A percentile compares a stretch with the other conserved stretches of the same genome.
Conservation (phyloP, 2,888 invertebrate genomes). For the Xylophagus ater region DNA sequence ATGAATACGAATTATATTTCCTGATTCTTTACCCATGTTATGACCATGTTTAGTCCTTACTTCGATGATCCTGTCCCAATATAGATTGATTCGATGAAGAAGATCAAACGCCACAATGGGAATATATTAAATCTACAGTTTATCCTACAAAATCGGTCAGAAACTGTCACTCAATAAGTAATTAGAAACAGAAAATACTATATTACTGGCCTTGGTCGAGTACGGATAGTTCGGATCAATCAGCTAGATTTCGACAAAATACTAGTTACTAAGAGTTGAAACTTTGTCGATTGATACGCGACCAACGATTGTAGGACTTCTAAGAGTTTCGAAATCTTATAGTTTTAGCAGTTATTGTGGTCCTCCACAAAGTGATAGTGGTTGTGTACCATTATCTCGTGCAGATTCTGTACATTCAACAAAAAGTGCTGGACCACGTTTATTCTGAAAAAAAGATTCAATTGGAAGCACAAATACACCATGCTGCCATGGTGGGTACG, state of each 20-base stretch:
- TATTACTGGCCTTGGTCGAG: slow-evolving; percentile 42
- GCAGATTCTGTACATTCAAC: slow-evolving; percentile 55
- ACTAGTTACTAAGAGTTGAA: slow-evolving; percentile 36
- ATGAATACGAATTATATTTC: too few relatives aligned
- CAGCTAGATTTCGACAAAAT: slow-evolving; percentile 28
- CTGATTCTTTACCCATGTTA: too few relatives aligned
- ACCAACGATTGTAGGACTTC: slow-evolving; percentile 38
- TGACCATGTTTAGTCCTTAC: too few relatives aligned
- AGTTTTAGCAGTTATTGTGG: slow-evolving; percentile 77
- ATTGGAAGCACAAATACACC: slow-evolving; percentile 31
- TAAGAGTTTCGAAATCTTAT: slow-evolving; percentile 67
- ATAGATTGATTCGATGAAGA: too few relatives aligned
- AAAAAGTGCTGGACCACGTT: slow-evolving; percentile 48
- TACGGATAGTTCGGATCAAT: slow-evolving; percentile 39
- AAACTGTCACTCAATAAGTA: too few relatives aligned
- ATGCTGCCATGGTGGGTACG: too few relatives aligned
- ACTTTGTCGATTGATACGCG: slow-evolving; percentile 26
- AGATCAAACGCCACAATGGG: too few relatives aligned
- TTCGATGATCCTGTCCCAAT: too few relatives aligned
- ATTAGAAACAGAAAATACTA: too few relatives aligned
- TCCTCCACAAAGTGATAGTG: slow-evolving; percentile 51
- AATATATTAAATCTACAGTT: too few relatives aligned
- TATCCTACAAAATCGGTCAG: too few relatives aligned
- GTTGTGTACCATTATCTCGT: slow-evolving; percentile 44
- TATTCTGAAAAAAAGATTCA: slow-evolving; percentile 61